Evolutionary conservation across 2,113 vertebrate genomes (phyloP).

Genomic region (Bubo scandiacus): DNA sequence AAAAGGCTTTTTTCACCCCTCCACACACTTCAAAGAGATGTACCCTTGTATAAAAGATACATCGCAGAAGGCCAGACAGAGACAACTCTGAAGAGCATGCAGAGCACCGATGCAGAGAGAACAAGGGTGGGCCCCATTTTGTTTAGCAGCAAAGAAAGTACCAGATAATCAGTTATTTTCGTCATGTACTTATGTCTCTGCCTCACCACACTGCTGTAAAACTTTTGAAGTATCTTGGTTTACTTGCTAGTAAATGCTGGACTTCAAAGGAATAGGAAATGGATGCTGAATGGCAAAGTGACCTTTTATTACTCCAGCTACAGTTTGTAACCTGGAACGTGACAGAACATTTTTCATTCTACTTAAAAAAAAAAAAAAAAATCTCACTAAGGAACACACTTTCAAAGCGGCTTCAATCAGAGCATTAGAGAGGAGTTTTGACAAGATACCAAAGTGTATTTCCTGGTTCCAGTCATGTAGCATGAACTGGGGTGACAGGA

Average conservation of each 20-base stretch:
- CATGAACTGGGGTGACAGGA: neutral
- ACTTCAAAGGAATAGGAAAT: slow-evolving; percentile 66
- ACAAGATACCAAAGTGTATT: neutral
- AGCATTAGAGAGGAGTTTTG: neutral
- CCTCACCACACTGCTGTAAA: slow-evolving; percentile 9
- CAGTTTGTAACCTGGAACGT: slow-evolving; percentile 44
- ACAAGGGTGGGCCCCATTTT: neutral
- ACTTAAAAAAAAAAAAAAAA: neutral
- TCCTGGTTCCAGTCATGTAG: neutral
- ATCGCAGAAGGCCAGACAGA: neutral
- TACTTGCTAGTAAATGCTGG: slow-evolving; percentile 40
- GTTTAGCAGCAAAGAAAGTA: slow-evolving; percentile 19
- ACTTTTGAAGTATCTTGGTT: slow-evolving; percentile 49
- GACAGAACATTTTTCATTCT: slow-evolving; percentile 53
- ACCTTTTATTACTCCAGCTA: slow-evolving; percentile 60
- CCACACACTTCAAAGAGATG: neutral
- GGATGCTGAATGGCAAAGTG: slow-evolving; percentile 59
- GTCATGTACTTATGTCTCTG: slow-evolving; percentile 7
- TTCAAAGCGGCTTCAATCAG: slow-evolving; percentile 5
- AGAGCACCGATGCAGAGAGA: neutral
- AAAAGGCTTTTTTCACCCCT: neutral
- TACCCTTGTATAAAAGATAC: neutral
- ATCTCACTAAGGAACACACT: neutral
- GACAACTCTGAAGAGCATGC: neutral
- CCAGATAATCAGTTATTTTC: slow-evolving; percentile 50